Evolutionary conservation across 1,140 invertebrate genomes (phyloP), one percentile per base, ranked within the genome.

Genomic region (Aricia agestis): DNA sequence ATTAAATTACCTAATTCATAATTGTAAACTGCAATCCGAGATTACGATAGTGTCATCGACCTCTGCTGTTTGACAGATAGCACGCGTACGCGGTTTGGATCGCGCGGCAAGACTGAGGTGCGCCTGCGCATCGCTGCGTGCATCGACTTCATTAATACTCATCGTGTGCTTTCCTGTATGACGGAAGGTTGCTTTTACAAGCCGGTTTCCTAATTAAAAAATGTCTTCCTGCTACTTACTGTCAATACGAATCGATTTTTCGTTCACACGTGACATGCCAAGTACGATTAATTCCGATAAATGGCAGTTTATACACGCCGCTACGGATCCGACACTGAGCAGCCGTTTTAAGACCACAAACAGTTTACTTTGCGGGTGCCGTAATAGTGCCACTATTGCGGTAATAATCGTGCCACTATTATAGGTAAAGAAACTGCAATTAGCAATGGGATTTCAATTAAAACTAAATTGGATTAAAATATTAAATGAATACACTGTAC

Each of bases 151-250:
- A 89, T 90, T 90, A 90, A 85, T 85, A 85, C 81, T 82, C 82
- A 84, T 82, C 85, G 80, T 74, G 82, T 86, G 81, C 83, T 90
- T 88, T 83, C 85, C 86, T 89, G 88, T 81, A 86, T 84, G 88
- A 86, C 87, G 85, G 86, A 91, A 91, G 84, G 84, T 82, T 82
- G 82, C 82, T 89, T 89, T 86, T 86, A 87, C 86, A 72, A 82
- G 81, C 81, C 86, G 80, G 87, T 88, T 91, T 91, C 86, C 87
- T 91, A 87, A 88, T 91, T 84, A 85, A 88, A 89, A 88, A 87
- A 86, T 70, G 78, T 78, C 84, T 88, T 86, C 83, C 83, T 86
- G 75, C 69, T 78, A 67, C 71, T 69, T 78, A 67, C 68, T 72
- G 72, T 42, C 58, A 41, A 69, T 69, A 63, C 59, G 18, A 58